These are phyloP conservation scores for Lepus americanus DNA, from an alignment of 2,113 vertebrate genomes.

Conservation along the genomic window DNA sequence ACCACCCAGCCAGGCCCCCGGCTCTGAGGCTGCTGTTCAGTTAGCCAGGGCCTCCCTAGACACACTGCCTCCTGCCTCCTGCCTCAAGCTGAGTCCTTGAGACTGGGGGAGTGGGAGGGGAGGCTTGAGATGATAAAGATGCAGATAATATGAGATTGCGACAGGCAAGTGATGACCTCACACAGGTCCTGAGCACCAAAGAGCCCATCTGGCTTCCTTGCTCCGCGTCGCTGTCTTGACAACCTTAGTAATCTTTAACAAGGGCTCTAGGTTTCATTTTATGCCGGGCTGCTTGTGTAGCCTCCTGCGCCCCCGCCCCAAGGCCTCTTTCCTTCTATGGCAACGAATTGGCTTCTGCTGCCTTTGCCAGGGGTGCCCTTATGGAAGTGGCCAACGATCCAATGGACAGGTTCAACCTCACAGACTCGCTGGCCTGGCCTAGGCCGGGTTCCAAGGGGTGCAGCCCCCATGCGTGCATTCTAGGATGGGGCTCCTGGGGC, in stretches of 20 bases:
- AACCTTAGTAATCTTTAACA: background rate
- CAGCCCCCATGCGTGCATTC: background rate
- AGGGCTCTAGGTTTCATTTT: background rate
- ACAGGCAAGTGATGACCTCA: background rate
- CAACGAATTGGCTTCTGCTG: background rate
- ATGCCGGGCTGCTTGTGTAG: accelerated
- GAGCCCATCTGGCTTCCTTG: background rate
- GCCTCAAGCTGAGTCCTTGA: background rate
- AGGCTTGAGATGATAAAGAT: background rate
- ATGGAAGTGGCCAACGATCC: background rate
- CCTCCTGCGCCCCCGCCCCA: background rate
- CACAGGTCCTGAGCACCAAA: background rate
- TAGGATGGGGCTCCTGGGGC: background rate
- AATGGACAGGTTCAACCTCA: background rate
- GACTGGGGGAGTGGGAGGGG: background rate
- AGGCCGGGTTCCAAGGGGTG: background rate
- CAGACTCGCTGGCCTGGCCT: background rate
- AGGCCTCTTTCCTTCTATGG: background rate
- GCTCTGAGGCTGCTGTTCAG: background rate
- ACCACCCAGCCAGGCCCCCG: background rate
- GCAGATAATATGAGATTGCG: background rate
- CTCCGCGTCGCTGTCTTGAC: background rate
- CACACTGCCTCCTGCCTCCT: background rate
- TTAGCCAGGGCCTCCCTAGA: no score
- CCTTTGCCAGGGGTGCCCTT: background rate